phyloP scores from a whole-genome alignment of 2,113 vertebrate species.

The Eulacestoma nigropectus region DNA sequence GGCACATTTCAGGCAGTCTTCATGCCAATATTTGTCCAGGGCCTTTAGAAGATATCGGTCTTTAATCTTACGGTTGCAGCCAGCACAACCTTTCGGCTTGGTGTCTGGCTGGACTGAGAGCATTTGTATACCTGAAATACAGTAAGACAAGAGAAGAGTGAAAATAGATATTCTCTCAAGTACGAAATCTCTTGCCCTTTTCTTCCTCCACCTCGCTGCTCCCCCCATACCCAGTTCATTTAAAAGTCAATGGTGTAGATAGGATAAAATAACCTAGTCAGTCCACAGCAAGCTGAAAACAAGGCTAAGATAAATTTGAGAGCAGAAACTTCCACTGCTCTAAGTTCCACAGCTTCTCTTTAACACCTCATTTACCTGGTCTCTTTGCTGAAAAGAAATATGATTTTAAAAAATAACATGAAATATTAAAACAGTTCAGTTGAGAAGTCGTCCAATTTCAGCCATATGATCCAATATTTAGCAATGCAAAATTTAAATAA shows the following conservation, averaged over 20 bases:
- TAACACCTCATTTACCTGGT: background rate
- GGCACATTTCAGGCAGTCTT: slow-evolving; percentile 97
- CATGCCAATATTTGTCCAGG: slow-evolving; percentile 98
- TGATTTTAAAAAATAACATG: background rate
- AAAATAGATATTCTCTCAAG: background rate
- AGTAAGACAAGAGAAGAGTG: background rate
- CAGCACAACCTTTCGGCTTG: slow-evolving; percentile 99
- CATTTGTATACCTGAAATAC: slow-evolving; percentile 93
- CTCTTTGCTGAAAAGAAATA: background rate
- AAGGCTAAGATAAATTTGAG: background rate
- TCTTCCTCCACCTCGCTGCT: background rate
- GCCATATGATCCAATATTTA: background rate
- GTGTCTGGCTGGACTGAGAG: slow-evolving; percentile 99
- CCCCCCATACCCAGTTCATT: background rate
- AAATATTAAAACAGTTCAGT: background rate
- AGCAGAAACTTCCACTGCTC: background rate
- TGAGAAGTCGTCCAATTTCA: background rate
- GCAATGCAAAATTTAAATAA: background rate
- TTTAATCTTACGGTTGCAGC: slow-evolving; percentile 99
- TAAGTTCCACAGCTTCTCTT: background rate
- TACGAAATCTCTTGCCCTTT: background rate
- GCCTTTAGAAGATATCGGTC: slow-evolving; percentile 97
- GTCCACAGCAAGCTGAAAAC: background rate
- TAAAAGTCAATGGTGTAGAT: background rate
- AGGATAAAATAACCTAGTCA: background rate